phyloP scores from a whole-genome alignment of 2,888 invertebrate species.

The Adineta ricciae region DNA sequence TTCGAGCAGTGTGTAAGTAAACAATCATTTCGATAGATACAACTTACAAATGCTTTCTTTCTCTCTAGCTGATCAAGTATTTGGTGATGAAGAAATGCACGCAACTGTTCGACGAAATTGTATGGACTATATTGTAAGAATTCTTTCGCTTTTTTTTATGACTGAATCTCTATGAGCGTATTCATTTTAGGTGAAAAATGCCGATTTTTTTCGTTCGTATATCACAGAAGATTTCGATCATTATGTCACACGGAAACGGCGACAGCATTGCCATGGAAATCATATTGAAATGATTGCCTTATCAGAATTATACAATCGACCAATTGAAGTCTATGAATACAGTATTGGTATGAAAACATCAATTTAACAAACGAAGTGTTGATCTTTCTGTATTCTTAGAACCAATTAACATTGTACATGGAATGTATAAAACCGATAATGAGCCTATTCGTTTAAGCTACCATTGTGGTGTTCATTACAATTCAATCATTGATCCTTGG shows the following conservation, averaged over 20 bases:
- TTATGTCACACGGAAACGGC: slow-evolving; percentile 69
- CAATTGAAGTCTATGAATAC: slow-evolving; percentile 74
- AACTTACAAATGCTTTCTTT: too few species aligned
- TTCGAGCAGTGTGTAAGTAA: slow-evolving; percentile 63
- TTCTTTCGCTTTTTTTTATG: neutral
- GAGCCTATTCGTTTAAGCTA: slow-evolving; percentile 70
- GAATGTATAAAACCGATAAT: slow-evolving; percentile 64
- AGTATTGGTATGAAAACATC: slow-evolving; percentile 56
- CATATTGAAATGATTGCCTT: slow-evolving; percentile 81
- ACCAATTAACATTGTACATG: slow-evolving; percentile 76
- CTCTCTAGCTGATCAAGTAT: slow-evolving; percentile 69
- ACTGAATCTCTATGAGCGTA: neutral
- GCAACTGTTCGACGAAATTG: slow-evolving; percentile 68
- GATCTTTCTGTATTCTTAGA: too few species aligned
- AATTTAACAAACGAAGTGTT: too few species aligned
- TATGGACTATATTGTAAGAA: slow-evolving; percentile 74
- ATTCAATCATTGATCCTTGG: slow-evolving; percentile 71
- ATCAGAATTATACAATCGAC: slow-evolving; percentile 75
- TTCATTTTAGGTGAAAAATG: slow-evolving; percentile 63
- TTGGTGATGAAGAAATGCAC: slow-evolving; percentile 81
- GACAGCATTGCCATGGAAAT: slow-evolving; percentile 72
- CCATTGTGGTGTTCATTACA: slow-evolving; percentile 75
- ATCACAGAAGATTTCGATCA: slow-evolving; percentile 76
- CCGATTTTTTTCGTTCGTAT: slow-evolving; percentile 74
- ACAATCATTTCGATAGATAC: neutral